Conservation (phyloP, 2,797 vertebrate genomes). For the Poliocrania exsul region DNA sequence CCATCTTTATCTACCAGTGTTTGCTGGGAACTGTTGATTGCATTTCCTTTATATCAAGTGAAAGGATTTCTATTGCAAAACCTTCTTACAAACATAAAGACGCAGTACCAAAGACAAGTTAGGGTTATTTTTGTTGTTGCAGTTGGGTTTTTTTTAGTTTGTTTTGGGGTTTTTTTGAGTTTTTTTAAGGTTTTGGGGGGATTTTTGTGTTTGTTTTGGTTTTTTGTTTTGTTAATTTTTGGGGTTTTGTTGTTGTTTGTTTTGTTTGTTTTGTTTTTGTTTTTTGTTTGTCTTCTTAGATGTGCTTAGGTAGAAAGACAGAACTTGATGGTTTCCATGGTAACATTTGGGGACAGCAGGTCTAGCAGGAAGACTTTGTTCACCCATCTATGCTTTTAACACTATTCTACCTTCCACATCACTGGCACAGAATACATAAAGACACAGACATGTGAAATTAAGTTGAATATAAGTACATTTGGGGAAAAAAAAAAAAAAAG, state of each 20-base stretch:
- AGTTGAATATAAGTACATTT: not conserved
- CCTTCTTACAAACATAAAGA: not conserved
- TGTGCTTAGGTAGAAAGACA: not conserved
- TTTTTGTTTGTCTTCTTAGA: not conserved
- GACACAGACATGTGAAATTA: not conserved
- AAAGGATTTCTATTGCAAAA: not conserved
- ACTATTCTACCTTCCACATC: not conserved
- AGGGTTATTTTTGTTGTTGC: not conserved
- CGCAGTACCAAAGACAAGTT: not conserved
- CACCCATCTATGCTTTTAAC: not conserved
- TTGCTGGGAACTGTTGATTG: not conserved
- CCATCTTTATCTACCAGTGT: not conserved
- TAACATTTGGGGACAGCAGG: not conserved
- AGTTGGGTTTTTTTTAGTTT: too few relatives aligned
- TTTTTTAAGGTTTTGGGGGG: too few relatives aligned
- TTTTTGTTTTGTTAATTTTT: too few relatives aligned
- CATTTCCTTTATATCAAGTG: not conserved
- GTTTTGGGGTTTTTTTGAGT: too few relatives aligned
- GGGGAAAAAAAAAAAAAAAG: not conserved
- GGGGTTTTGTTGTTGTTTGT: not conserved
- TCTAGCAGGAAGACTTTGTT: not conserved
- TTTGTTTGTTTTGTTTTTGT: too few relatives aligned
- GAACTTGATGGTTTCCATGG: not conserved
- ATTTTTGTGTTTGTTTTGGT: too few relatives aligned
- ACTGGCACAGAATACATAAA: not conserved